A percentile compares a stretch with the other conserved stretches of the same genome.
These are phyloP conservation scores for Gymnothorax javanicus DNA, from an alignment of 2,797 vertebrate species.

Conservation along the genomic window DNA sequence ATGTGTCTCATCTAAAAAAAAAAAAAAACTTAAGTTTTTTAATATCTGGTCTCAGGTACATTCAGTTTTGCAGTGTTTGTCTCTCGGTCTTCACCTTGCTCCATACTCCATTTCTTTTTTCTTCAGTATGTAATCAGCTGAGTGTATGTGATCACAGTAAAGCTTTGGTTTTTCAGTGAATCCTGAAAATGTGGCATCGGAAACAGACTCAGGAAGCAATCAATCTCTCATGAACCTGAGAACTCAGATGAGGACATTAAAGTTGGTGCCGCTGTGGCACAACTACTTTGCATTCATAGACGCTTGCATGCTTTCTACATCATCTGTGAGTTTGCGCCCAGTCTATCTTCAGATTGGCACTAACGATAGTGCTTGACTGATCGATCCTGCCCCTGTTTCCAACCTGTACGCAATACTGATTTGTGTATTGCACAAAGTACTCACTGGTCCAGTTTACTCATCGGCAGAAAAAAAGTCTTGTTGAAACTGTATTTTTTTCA, in stretches of 20 bases:
- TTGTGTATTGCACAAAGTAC: neutral
- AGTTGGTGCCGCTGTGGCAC: neutral
- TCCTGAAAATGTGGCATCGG: too few relatives aligned
- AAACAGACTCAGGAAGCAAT: neutral
- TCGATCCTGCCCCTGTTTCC: neutral
- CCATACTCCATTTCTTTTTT: neutral
- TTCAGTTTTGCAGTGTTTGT: neutral
- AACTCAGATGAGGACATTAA: neutral
- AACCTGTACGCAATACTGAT: neutral
- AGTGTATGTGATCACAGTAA: neutral
- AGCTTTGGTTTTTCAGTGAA: too few relatives aligned
- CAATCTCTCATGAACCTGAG: neutral
- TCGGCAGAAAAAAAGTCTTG: neutral
- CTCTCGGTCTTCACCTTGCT: neutral
- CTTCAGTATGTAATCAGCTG: too few relatives aligned
- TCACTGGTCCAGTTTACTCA: neutral
- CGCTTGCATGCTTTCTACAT: neutral
- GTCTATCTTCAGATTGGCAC: conserved; percentile 5
- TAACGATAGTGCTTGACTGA: neutral
- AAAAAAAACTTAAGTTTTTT: neutral
- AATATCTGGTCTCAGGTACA: neutral
- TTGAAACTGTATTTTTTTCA: too few relatives aligned
- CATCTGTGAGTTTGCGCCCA: neutral
- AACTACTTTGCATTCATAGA: neutral
- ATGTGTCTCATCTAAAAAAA: neutral